Evolutionary conservation across 2,888 invertebrate genomes (phyloP), one percentile per base, ranked within the genome.

Genomic region (Disparrhopalites patrizii): DNA sequence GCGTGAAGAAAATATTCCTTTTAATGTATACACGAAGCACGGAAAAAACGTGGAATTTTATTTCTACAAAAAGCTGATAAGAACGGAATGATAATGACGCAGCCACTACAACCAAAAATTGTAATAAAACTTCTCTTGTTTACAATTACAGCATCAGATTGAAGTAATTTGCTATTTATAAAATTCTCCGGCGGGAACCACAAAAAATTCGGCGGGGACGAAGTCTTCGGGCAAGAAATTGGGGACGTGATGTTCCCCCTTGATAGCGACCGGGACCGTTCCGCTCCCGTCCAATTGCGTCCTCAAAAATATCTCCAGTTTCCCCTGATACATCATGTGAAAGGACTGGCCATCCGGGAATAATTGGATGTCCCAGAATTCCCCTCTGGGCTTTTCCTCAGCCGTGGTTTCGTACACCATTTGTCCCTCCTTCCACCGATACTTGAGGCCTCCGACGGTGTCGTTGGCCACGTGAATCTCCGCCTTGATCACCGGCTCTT

Each of bases 201-300:
- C 62, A 23, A 62, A 62, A 23, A 62, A 62, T 51, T 62, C 30
- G 15, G 62, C 62, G 5, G 62, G 51, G 5, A 13, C 23, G 36
- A 62, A 62, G 8, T 25, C 31, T 8, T 15, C 23, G 3, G 51
- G 62, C 3, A 62, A n/a, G 23, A 33, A 5, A 13, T 31, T 10
- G 13, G 31, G 30, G 20, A 62, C 47, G 33, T 47, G 47, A 33
- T 62, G 62, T 33, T 50, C 47, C 28, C 47, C 20, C 25, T 52
- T 62, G 2, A 62, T 3, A 8, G 30, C 15, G 2, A 47, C 18
- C 40, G 47, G 47, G 7, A 31, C 7, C 31, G 3, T 27, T 20
- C 18, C 20, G 23, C n/a, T 36, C 23, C 10, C 28, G n/a, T 60
- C 60, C n/a, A 50, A n/a, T 1, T 23, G 13, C n/a, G 28, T 30